Conservation (phyloP, 2,888 invertebrate genomes). For the Cataglyphis cursor region DNA sequence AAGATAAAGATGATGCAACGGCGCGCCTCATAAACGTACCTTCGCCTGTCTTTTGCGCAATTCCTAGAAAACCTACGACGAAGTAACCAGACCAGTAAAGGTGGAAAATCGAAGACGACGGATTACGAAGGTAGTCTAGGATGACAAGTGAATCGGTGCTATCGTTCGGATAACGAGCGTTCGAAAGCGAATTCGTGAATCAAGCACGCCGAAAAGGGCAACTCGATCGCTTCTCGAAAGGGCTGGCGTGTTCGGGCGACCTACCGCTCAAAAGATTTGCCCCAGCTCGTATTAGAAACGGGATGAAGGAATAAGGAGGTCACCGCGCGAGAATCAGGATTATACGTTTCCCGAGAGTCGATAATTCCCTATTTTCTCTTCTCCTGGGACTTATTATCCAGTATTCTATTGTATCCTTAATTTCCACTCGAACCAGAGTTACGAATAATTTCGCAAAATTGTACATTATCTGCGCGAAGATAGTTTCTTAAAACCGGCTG, state of each 20-base stretch:
- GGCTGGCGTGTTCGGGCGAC: conserved; percentile 15
- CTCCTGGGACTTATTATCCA: neutral
- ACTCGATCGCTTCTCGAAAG: conserved; percentile 38
- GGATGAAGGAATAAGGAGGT: neutral
- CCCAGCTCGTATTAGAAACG: neutral
- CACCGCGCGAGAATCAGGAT: conserved; percentile 35
- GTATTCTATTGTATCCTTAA: conserved; percentile 13
- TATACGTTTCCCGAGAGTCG: conserved; percentile 55
- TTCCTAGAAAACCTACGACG: conserved; percentile 41
- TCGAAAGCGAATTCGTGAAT: conserved; percentile 41
- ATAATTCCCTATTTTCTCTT: conserved; percentile 7
- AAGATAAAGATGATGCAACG: conserved; percentile 11
- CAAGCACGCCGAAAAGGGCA: conserved; percentile 29
- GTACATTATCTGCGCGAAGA: neutral
- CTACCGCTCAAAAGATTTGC: conserved; percentile 36
- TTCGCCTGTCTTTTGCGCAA: conserved; percentile 46
- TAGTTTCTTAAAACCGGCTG: neutral
- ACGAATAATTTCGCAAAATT: conserved; percentile 31
- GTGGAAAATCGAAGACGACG: conserved; percentile 39
- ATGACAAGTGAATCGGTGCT: conserved; percentile 40
- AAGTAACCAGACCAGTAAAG: conserved; percentile 41
- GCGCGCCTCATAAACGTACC: conserved; percentile 41
- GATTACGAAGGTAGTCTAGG: conserved; percentile 44
- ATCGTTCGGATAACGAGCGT: conserved; percentile 41
- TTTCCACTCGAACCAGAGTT: conserved; percentile 4